phyloP scores from a whole-genome alignment of 2,113 vertebrate genomes.

The Sphaerodactylus townsendi region DNA sequence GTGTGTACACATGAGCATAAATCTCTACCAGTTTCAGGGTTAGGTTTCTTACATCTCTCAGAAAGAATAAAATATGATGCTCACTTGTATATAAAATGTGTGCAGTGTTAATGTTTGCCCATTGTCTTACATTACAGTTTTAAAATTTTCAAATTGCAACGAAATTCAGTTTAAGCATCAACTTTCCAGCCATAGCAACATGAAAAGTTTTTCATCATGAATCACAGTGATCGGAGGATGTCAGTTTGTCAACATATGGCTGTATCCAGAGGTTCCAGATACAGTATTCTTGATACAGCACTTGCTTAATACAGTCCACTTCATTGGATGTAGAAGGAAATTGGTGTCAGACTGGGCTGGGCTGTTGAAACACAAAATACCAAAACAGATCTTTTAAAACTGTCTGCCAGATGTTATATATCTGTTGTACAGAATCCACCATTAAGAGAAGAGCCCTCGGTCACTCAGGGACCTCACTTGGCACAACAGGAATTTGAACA shows the following conservation, averaged over 20 bases:
- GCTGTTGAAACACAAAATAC: too few species aligned
- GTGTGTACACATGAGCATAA: not conserved
- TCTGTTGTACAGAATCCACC: too few species aligned
- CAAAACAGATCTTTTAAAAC: too few species aligned
- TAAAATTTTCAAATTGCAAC: not conserved
- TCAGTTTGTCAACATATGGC: not conserved
- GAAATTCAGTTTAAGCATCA: not conserved
- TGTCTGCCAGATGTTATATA: too few species aligned
- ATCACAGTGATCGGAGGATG: not conserved
- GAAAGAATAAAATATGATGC: not conserved
- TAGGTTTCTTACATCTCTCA: not conserved
- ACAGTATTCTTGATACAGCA: too few species aligned
- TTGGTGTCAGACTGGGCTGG: slow-evolving; percentile 9
- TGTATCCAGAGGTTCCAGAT: not conserved
- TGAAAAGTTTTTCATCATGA: not conserved
- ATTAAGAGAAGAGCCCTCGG: too few species aligned
- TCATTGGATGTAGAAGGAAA: not conserved
- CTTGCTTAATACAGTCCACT: too few species aligned
- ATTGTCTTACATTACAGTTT: not conserved
- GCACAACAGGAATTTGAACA: too few species aligned
- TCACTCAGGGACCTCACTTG: too few species aligned
- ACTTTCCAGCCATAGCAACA: not conserved
- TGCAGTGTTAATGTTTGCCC: not conserved
- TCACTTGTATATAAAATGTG: not conserved
- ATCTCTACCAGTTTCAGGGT: not conserved